Percentiles rank a stretch among this genome's conserved stretches.
Conservation (phyloP, 2,888 invertebrate species). For the Fragum whitleyi region DNA sequence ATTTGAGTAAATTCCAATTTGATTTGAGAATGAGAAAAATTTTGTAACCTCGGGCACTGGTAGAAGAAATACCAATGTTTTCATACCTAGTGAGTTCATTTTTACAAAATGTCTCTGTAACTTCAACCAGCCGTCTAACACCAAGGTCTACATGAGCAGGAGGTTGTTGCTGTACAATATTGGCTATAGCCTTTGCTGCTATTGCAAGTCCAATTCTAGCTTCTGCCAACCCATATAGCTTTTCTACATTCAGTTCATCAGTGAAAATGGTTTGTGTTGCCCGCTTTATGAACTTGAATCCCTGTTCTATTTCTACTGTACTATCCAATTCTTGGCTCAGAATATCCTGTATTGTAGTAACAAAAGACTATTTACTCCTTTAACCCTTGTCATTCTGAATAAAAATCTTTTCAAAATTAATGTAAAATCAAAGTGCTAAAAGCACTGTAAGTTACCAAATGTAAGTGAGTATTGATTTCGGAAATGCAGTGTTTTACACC, state of each 20-base stretch:
- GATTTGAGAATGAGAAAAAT: too few species aligned
- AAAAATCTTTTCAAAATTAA: too few species aligned
- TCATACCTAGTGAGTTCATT: conserved; percentile 35
- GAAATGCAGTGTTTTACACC: too few species aligned
- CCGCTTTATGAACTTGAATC: conserved; percentile 47
- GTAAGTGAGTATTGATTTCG: too few species aligned
- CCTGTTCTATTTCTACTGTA: conserved; percentile 38
- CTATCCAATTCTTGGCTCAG: conserved; percentile 46
- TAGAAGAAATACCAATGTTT: too few species aligned
- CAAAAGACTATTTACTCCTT: too few species aligned
- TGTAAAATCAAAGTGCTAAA: too few species aligned
- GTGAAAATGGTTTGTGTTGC: conserved; percentile 39
- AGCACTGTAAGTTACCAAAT: too few species aligned
- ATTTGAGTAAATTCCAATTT: too few species aligned
- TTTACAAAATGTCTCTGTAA: conserved; percentile 63
- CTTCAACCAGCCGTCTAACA: conserved; percentile 59
- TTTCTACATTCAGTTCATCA: conserved; percentile 51
- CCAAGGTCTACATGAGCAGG: not conserved
- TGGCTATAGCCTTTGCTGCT: conserved; percentile 54
- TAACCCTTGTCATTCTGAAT: too few species aligned
- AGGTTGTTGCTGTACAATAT: not conserved
- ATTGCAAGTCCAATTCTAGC: conserved; percentile 69
- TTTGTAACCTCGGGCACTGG: too few species aligned
- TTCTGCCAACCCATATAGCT: conserved; percentile 66
- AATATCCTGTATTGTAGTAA: conserved; percentile 45